Percentiles rank a stretch among this genome's conserved stretches.
phyloP scores from a whole-genome alignment of 2,113 vertebrate genomes.

The Pterocles gutturalis region DNA sequence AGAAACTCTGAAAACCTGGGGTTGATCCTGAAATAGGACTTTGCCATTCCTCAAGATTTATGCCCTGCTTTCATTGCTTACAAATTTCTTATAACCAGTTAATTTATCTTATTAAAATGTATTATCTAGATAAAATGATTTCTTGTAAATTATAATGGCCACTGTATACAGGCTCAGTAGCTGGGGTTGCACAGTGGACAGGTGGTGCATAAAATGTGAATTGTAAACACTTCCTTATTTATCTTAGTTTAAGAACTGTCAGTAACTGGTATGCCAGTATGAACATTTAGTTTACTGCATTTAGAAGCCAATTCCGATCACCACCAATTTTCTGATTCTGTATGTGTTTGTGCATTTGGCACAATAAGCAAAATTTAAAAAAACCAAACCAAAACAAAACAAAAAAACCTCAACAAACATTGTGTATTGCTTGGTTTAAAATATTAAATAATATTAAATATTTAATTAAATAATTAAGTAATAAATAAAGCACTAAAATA shows the following conservation, averaged over 20 bases:
- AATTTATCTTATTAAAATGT: neutral
- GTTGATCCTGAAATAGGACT: neutral
- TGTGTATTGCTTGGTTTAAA: neutral
- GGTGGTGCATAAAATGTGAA: neutral
- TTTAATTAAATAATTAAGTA: neutral
- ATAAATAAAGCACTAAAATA: neutral
- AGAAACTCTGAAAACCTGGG: neutral
- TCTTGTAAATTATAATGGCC: neutral
- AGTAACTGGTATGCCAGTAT: neutral
- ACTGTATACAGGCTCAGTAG: neutral
- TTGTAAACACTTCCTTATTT: neutral
- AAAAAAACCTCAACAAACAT: neutral
- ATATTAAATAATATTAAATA: neutral
- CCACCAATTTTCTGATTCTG: neutral
- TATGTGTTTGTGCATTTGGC: neutral
- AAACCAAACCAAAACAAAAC: neutral
- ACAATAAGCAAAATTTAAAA: neutral
- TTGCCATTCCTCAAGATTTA: neutral
- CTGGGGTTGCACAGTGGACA: neutral
- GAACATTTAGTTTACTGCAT: neutral
- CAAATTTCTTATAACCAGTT: neutral
- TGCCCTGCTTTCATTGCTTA: neutral
- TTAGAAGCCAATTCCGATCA: neutral
- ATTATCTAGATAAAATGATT: neutral
- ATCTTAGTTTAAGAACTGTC: neutral